Evolutionary conservation across 2,113 vertebrate species (phyloP), one percentile per base, ranked within the genome.

Genomic region (Tupaia tana): DNA sequence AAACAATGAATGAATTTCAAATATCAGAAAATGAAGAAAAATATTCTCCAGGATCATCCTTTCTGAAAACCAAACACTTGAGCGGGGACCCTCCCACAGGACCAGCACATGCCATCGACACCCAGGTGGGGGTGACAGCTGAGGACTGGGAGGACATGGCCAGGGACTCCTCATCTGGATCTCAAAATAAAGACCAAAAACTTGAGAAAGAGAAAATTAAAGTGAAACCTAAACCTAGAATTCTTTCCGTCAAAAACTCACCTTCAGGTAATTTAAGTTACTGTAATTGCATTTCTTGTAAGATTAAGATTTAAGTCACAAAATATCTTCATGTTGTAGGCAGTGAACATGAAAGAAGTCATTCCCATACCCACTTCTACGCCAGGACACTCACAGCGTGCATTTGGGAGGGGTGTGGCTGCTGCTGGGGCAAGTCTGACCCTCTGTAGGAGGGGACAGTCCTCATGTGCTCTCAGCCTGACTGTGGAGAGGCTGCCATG

Each of bases 11-110:
- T 93, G 95, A 98, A 94, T 99, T 99, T 96, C 93, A 98, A 13
- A 93, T 99, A 88, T 98, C 98, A 52, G 99, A 99, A 25, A 97
- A 98, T 70, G 98, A 98, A 79, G 98, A 97, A 15, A 91, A 96
- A 13, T 98, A 89, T 69, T 97, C 97, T 69, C 98, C 99, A 85
- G 98, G 97, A 96, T 97, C 98, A 22, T 98, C 98, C 8, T 98
- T 98, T 97, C 92, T 99, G 95, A 99, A 98, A 98, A 97, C 69
- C 90, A 98, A 93, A 73, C 96, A 95, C 77, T 54, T 82, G 34
- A 79, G 79, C 27, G 71, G 6, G 66, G 85, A 86, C 6, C 0
- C 93, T 52, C 59, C 9, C 6, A 75, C 95, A 95, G 87, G 79
- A 22, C n/a, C 31, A 61, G 31, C 74, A 58, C 31, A 61, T 20